phyloP scores from a whole-genome alignment of 2,113 vertebrate genomes.

The Aix galericulata region DNA sequence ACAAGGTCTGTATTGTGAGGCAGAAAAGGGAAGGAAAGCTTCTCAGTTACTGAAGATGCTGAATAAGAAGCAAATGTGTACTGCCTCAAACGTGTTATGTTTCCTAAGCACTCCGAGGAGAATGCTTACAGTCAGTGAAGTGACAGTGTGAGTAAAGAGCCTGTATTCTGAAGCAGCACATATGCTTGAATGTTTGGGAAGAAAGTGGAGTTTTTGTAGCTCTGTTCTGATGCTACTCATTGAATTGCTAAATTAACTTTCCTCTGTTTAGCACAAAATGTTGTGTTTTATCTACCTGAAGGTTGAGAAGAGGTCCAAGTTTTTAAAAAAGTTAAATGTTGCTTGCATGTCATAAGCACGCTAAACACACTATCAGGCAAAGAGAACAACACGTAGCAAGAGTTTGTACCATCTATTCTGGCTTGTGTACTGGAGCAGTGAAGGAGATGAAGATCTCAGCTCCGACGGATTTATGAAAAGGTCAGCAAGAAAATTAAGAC shows the following conservation, averaged over 20 bases:
- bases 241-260: not conserved
- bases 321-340: not conserved
- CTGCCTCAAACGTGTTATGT: not conserved
- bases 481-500: constrained; percentile 19
- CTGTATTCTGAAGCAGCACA: rapidly evolving
- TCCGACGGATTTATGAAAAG: not conserved
- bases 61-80: not conserved
- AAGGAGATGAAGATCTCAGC: not conserved
- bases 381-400: rapidly evolving
- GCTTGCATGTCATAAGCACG: not conserved
- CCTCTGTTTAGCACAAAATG: not conserved
- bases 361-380: not conserved
- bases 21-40: not conserved
- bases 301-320: not conserved
- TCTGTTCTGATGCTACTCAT: not conserved
- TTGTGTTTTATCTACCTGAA: not conserved
- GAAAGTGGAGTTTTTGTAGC: not conserved
- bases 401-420: not conserved
- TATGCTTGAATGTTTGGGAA: rapidly evolving
- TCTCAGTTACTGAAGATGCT: not conserved
- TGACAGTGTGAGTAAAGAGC: not conserved
- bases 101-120: not conserved
- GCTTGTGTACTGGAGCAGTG: not conserved
- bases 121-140: not conserved
- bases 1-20: not conserved